Base-by-base conservation (phyloP, 2,888 invertebrate species). In the Nebria salina region DNA sequence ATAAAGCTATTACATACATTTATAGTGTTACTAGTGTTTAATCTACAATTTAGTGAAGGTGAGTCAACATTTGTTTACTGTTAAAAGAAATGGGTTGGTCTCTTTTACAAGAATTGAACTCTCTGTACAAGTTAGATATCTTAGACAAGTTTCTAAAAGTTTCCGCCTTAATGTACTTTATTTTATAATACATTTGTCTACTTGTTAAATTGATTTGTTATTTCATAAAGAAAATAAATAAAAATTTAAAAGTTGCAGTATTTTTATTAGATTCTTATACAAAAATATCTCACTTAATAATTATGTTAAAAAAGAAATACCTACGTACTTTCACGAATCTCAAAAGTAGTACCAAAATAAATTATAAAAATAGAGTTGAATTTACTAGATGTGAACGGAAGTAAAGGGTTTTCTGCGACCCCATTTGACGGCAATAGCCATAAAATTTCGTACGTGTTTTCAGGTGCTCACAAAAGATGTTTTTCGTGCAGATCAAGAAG, bases 401-500 rank as follows among this genome's bases (percentile, higher is more conserved):
- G n/a, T n/a, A n/a, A n/a, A n/a, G n/a, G n/a, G n/a, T n/a, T n/a
- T n/a, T n/a, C n/a, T n/a, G n/a, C 20, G 20, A 20, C 20, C 20
- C 20, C 20, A 20, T 20, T 20, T 20, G 20, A 1, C 1, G 20
- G 20, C 20, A 20, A 20, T 20, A 20, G 20, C 0, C 1, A 20
- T 20, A 20, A 20, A 20, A 20, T 20, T 20, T 20, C 20, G 20
- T 20, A 20, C 20, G 20, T 20, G 54, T 54, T 54, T 54, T 54
- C 34, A 95, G 95, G 93, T 85, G 88, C 93, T 65, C 90, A 94
- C 75, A 93, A 94, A 85, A 91, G 96, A 87, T 97, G 97, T 88
- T 94, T 94, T 86, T 91, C 92, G 84, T 97, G 97, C 87, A 91
- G 97, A 86, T 97, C 97, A 1, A 91, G 97, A 83, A 97, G 97